These are phyloP conservation scores for Atractosteus spatula DNA, from an alignment of 2,113 vertebrate genomes.

Conservation along the genomic window DNA sequence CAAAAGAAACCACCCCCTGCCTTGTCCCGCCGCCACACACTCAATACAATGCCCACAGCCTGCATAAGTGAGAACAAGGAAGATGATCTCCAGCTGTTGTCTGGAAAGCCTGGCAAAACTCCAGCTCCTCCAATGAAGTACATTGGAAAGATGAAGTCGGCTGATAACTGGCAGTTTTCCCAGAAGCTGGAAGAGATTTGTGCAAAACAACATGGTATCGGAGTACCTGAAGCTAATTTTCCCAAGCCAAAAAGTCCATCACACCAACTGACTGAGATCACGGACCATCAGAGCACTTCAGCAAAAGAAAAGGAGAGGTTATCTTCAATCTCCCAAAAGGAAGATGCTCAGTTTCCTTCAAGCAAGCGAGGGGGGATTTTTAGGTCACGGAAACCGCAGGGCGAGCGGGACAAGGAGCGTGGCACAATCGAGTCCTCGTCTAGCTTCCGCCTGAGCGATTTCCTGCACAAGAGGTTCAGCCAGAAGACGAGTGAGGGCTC, in stretches of 20 bases:
- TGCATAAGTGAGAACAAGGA: constrained; percentile 30
- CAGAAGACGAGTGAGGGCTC: constrained; percentile 24
- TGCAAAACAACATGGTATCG: background rate
- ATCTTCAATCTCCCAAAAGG: background rate
- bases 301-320: background rate
- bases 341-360: background rate
- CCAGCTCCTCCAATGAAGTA: constrained; percentile 22
- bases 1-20: constrained; percentile 12
- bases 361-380: background rate
- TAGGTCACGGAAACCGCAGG: constrained; percentile 1
- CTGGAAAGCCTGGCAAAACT: constrained; percentile 1
- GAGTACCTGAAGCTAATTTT: no score
- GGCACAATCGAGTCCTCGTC: constrained; percentile 18
- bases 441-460: constrained; percentile 17
- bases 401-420: constrained; percentile 14
- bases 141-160: constrained; percentile 29
- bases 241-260: background rate
- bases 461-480: constrained; percentile 45
- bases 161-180: constrained; percentile 17
- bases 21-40: constrained; percentile 55
- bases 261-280: background rate
- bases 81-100: constrained; percentile 24
- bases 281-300: background rate
- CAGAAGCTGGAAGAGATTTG: constrained; percentile 9
- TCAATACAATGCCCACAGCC: constrained; percentile 31